phyloP scores from a whole-genome alignment of 2,888 invertebrate genomes.

The Entomobrya multifasciata region DNA sequence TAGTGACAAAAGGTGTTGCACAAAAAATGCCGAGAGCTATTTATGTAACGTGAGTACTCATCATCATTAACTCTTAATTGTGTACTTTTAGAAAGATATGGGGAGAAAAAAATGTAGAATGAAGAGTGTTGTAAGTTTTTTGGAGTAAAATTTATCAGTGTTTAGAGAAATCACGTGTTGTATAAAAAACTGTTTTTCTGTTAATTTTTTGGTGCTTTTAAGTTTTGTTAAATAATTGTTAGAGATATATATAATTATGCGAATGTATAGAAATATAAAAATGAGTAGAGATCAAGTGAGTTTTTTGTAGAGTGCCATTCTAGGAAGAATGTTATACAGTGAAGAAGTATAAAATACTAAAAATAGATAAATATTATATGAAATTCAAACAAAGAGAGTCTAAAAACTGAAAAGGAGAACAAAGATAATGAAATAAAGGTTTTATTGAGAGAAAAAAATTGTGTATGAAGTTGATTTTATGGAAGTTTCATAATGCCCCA shows the following conservation, averaged over 20 bases:
- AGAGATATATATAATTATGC: not conserved
- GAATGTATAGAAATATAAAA: not conserved
- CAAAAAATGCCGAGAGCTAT: conserved; percentile 41
- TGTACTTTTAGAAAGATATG: not conserved
- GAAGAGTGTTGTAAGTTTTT: not conserved
- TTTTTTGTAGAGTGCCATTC: conserved; percentile 20
- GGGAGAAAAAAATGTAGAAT: not conserved
- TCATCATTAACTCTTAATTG: too few relatives aligned
- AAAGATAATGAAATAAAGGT: conserved; percentile 47
- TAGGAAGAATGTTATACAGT: conserved; percentile 17
- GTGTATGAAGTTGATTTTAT: not conserved
- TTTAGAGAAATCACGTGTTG: not conserved
- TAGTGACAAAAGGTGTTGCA: conserved; percentile 39
- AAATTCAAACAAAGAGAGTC: conserved; percentile 51
- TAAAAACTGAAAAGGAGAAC: conserved; percentile 47
- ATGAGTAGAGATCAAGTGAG: conserved; percentile 6
- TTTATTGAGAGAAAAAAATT: conserved; percentile 23
- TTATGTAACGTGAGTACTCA: conserved; percentile 9
- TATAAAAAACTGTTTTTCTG: conserved; percentile 12
- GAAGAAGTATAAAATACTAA: conserved; percentile 3
- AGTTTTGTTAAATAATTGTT: conserved; percentile 13
- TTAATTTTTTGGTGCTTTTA: not conserved
- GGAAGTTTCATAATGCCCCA: not conserved
- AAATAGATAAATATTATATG: conserved; percentile 29
- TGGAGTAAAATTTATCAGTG: not conserved